Base-by-base conservation (phyloP, 2,797 vertebrate species). In the Megaceryle alcyon region DNA sequence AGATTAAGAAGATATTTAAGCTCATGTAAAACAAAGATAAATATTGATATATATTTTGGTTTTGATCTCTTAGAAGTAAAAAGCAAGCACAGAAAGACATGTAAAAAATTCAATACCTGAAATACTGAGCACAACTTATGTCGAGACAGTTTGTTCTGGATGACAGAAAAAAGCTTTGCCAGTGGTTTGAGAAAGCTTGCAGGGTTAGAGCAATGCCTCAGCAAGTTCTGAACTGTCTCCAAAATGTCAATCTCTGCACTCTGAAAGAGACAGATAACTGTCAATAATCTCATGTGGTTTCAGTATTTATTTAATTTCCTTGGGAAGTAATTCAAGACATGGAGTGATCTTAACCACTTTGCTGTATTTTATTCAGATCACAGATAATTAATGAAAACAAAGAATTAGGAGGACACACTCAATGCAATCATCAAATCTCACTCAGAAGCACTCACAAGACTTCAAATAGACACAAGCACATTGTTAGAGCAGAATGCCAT, bases 211-310 rank as follows among this genome's bases (percentile, higher is more conserved):
- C 99, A 99, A 80, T 98, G 99, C 29, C 96, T 98, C 94, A 99
- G 96, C 80, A 99, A 97, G 96, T 99, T 99, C 97, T 99, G 99
- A 18, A 99, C 95, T 2, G 99, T 99, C 94, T 99, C 98, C 94
- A 99, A 97, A 96, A 99, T 98, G 94, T 99, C 99, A 49, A 99
- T 95, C 97, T 99, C 99, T 5, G 98, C 99, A 95, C 99, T 98
- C 99, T 99, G 94, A 66, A 96, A 94, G 28, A 97, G 57, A 94
- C 13, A 77, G 15, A 3, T 6, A 79, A 49, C 9, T 43, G 76
- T 60, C 89, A 65, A 53, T 80, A 35, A 35, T 35, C 35, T 35
- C 35, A 35, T 35, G 35, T 35, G 35, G 35, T 35, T 35, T 7
- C 35, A 35, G 35, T 35, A 35, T 35, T 35, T 35, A 94, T 73